phyloP scores from a whole-genome alignment of 2,888 invertebrate species.

The Clanis bilineata region DNA sequence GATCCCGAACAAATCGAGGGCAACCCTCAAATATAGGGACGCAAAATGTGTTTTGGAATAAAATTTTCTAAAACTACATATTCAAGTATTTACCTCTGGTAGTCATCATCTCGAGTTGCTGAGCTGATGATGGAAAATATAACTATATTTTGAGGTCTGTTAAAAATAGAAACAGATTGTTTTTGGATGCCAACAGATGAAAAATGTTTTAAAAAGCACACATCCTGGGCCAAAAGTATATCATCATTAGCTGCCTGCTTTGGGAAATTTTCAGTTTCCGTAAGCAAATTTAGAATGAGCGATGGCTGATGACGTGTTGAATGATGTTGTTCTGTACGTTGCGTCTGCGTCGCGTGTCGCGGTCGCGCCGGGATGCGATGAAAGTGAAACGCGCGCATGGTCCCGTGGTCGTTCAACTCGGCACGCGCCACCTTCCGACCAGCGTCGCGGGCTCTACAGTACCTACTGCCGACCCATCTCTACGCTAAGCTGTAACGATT shows the following conservation, averaged over 20 bases:
- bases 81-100: too few species aligned
- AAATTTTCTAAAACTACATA: too few species aligned
- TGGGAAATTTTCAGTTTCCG: background rate
- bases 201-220: background rate
- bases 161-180: too few species aligned
- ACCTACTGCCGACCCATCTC: conserved; percentile 41
- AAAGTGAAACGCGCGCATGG: conserved; percentile 75
- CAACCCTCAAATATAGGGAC: too few species aligned
- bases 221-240: background rate
- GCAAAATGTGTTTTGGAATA: too few species aligned
- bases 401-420: conserved; percentile 79
- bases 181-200: too few species aligned
- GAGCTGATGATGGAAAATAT: background rate
- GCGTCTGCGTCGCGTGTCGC: conserved; percentile 18
- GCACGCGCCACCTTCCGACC: conserved; percentile 73
- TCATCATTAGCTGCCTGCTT: background rate
- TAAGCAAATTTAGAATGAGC: conserved; percentile 1
- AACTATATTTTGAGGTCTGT: too few species aligned
- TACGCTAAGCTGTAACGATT: conserved; percentile 33
- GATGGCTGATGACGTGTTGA: conserved; percentile 41
- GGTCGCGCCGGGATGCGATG: conserved; percentile 55
- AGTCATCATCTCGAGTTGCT: too few species aligned
- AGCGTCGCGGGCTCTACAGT: background rate
- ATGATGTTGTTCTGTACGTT: conserved; percentile 42
- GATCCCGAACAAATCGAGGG: too few species aligned